These are phyloP conservation scores for Paragorgia papillata DNA, from an alignment of 92 coral and sea anemone genomes.

Conservation along the genomic window DNA sequence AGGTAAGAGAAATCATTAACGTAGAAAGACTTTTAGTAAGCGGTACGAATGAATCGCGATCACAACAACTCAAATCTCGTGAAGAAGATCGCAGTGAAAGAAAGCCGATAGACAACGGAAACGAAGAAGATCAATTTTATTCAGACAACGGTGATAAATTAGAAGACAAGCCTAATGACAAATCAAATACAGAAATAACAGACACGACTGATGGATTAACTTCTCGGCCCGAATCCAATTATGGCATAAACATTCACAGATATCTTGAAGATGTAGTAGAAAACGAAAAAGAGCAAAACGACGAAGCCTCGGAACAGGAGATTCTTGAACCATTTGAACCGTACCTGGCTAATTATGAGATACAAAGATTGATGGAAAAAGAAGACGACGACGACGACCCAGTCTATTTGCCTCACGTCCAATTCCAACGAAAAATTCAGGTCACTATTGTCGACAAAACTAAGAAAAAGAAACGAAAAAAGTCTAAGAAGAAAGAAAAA, in stretches of 20 bases:
- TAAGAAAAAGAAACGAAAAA: slow-evolving; percentile 35
- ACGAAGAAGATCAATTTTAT: background rate
- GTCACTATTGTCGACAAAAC: slow-evolving; percentile 27
- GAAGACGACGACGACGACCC: slow-evolving; percentile 7
- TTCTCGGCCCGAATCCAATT: background rate
- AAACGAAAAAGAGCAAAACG: background rate
- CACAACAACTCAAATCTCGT: background rate
- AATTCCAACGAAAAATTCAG: slow-evolving; percentile 3
- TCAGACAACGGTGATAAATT: background rate
- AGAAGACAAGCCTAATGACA: background rate
- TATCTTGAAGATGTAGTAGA: slow-evolving; percentile 5
- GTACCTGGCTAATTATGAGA: slow-evolving; percentile 29
- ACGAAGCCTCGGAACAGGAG: background rate
- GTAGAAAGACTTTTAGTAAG: slow-evolving; percentile 11
- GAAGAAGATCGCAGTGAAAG: background rate
- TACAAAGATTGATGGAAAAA: slow-evolving; percentile 31
- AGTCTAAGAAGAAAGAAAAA: slow-evolving; percentile 1
- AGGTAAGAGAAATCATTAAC: background rate
- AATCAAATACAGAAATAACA: background rate
- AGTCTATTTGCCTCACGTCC: background rate
- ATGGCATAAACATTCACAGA: slow-evolving; percentile 4
- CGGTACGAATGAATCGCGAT: background rate
- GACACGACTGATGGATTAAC: background rate
- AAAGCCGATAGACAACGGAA: background rate
- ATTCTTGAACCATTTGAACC: background rate